A percentile compares a stretch with the other conserved stretches of the same genome.
phyloP scores from a whole-genome alignment of 2,113 vertebrate species.

The Conger conger region DNA sequence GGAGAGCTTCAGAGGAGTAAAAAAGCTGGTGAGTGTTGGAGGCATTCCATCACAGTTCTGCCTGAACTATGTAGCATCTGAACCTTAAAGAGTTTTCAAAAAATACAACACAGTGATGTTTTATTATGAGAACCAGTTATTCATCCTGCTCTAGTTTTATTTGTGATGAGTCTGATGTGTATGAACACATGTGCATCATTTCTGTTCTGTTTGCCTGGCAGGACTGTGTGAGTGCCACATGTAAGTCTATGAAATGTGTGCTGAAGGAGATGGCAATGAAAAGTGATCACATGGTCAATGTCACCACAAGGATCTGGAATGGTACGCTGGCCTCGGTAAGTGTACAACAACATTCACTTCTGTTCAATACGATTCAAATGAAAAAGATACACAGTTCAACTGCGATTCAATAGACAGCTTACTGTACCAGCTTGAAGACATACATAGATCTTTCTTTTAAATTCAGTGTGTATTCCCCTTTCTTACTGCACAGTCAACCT shows the following conservation, averaged over 20 bases:
- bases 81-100: not conserved
- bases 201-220: constrained; percentile 46
- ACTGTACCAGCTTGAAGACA: not conserved
- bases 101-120: not conserved
- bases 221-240: constrained; percentile 79
- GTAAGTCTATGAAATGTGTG: constrained; percentile 72
- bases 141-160: not conserved
- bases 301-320: constrained; percentile 87
- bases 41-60: not conserved
- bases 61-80: not conserved
- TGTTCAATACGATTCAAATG: not conserved
- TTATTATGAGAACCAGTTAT: not conserved
- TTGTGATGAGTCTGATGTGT: not conserved
- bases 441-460: not conserved
- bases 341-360: constrained; percentile 28
- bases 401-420: no score
- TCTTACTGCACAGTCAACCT: constrained; percentile 71
- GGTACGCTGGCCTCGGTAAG: constrained; percentile 82
- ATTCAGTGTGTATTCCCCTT: constrained; percentile 10
- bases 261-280: constrained; percentile 72
- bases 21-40: constrained; percentile 72
- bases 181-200: not conserved
- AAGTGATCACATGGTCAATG: constrained; percentile 76
- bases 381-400: not conserved
- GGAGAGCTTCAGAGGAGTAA: constrained; percentile 71